These are phyloP conservation scores for Semicossyphus pulcher DNA, from an alignment of 2,113 vertebrate species.

Conservation along the genomic window DNA sequence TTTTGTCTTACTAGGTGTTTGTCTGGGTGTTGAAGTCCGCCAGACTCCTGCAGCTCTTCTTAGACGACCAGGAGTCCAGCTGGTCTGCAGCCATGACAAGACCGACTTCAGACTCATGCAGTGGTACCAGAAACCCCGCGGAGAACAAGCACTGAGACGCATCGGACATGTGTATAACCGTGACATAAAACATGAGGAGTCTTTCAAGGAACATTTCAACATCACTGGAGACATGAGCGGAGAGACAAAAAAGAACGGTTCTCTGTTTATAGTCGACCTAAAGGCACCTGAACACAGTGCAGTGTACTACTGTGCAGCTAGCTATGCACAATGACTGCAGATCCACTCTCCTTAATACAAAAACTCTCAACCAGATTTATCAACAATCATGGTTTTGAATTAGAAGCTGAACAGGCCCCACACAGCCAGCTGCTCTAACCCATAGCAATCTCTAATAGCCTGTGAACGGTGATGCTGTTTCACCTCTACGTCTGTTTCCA, in stretches of 20 bases:
- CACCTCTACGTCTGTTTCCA: not conserved
- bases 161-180: conserved; percentile 33
- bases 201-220: conserved; percentile 39
- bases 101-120: conserved; percentile 9
- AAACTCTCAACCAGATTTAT: conserved; percentile 6
- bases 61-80: conserved; percentile 14
- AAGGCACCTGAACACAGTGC: conserved; percentile 43
- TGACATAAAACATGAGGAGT: accelerated
- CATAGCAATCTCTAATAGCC: not conserved
- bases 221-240: conserved; percentile 44
- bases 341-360: conserved; percentile 1
- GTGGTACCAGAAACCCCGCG: conserved; percentile 49
- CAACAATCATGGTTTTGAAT: conserved; percentile 3
- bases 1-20: conserved; percentile 12
- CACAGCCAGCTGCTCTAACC: not conserved
- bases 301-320: conserved; percentile 69
- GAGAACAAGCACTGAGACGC: conserved; percentile 25
- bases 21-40: conserved; percentile 3
- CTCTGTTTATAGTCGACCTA: conserved; percentile 14
- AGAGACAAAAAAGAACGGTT: conserved; percentile 9
- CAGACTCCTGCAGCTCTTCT: conserved; percentile 40
- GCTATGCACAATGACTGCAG: conserved; percentile 47
- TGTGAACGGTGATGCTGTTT: not conserved
- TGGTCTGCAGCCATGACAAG: conserved; percentile 48
- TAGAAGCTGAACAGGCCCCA: not conserved